Conservation (phyloP, 2,797 vertebrate genomes). For the Merluccius polli region DNA sequence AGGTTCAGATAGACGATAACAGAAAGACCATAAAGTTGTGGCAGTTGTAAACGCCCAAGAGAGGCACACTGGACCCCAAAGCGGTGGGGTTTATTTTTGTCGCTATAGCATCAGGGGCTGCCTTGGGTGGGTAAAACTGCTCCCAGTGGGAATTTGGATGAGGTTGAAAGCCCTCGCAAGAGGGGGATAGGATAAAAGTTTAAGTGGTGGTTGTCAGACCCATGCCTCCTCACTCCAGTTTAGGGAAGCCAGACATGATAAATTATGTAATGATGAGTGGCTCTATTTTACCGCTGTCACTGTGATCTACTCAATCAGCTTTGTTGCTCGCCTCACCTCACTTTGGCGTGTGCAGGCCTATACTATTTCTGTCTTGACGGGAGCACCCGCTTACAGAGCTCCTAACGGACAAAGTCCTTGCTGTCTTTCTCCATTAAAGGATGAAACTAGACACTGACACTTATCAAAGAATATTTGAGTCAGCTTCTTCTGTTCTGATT, state of each 20-base stretch:
- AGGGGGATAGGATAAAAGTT: slow-evolving; percentile 44
- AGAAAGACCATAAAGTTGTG: slow-evolving; percentile 48
- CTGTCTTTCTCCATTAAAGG: neutral
- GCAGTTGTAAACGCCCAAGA: slow-evolving; percentile 34
- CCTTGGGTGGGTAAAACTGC: slow-evolving; percentile 30
- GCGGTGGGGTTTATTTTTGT: slow-evolving; percentile 35
- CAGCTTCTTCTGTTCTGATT: neutral
- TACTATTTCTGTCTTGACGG: neutral
- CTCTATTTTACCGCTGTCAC: slow-evolving; percentile 28
- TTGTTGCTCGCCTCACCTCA: neutral
- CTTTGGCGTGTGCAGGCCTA: slow-evolving; percentile 7
- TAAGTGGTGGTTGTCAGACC: slow-evolving; percentile 62
- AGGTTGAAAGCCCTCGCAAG: slow-evolving; percentile 35
- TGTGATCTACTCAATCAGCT: slow-evolving; percentile 37
- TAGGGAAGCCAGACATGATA: slow-evolving; percentile 45
- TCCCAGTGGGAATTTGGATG: slow-evolving; percentile 35
- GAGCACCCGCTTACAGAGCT: slow-evolving; percentile 17
- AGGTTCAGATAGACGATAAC: slow-evolving; percentile 43
- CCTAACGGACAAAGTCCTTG: slow-evolving; percentile 13
- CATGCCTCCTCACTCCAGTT: slow-evolving; percentile 44
- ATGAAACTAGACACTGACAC: neutral
- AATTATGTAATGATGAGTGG: slow-evolving; percentile 52
- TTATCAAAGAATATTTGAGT: neutral
- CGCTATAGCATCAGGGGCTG: slow-evolving; percentile 6
- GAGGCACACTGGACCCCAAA: slow-evolving; percentile 23